Conservation (phyloP, 2,888 invertebrate genomes). For the Orthonychiurus folsomi region DNA sequence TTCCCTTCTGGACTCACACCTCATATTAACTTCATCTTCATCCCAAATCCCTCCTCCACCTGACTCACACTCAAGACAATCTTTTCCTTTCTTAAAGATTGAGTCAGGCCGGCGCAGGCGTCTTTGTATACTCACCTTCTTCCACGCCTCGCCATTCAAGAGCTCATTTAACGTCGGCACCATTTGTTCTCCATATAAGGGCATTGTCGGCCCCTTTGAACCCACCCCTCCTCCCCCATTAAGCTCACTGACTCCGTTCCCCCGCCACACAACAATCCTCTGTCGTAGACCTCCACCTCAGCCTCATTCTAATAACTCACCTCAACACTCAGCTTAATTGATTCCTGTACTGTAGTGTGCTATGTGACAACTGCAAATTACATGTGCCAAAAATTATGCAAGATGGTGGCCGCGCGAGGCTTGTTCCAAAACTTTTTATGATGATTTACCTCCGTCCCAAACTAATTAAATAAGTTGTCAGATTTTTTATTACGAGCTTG, state of each 20-base stretch:
- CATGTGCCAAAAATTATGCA: background rate
- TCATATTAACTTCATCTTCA: too few species aligned
- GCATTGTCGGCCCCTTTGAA: background rate
- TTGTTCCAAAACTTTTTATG: too few species aligned
- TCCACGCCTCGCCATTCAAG: background rate
- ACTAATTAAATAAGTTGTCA: background rate
- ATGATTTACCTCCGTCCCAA: background rate
- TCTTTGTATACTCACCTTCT: background rate
- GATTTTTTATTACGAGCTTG: background rate
- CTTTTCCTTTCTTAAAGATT: background rate
- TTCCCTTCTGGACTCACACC: too few species aligned
- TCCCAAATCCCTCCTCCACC: too few species aligned
- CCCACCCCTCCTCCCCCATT: background rate
- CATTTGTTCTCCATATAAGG: background rate
- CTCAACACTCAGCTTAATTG: background rate
- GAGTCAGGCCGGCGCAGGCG: background rate
- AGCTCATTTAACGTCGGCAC: conserved; percentile 1
- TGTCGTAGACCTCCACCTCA: too few species aligned
- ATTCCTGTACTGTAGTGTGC: background rate
- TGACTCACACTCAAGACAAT: too few species aligned
- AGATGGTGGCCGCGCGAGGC: background rate
- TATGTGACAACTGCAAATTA: background rate
- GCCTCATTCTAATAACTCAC: too few species aligned
- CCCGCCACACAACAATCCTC: background rate
- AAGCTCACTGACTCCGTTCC: background rate